Evolutionary conservation across 2,797 vertebrate species (phyloP).

Genomic region (Eremophila alpestris): DNA sequence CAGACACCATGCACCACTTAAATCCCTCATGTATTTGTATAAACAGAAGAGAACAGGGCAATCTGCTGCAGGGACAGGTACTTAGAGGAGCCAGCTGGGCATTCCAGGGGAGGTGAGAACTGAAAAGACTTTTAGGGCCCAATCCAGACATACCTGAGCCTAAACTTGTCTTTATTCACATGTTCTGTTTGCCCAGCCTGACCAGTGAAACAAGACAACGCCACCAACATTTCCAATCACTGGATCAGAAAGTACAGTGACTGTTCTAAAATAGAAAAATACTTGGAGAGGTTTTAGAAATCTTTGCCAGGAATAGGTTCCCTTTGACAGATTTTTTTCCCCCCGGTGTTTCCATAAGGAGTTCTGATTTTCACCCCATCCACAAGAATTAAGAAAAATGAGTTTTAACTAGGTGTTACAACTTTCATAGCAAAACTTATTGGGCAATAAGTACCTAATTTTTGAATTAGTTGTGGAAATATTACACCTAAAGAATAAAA

Average conservation of each 20-base stretch:
- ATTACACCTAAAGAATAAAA: background rate
- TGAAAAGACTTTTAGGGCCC: background rate
- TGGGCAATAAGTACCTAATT: background rate
- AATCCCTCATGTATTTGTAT: background rate
- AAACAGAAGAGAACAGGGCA: background rate
- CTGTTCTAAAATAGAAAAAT: background rate
- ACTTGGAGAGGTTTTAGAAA: background rate
- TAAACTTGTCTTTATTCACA: background rate
- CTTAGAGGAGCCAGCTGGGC: background rate
- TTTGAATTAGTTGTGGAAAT: background rate
- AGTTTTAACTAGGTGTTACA: background rate
- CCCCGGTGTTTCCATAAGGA: background rate
- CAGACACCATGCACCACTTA: background rate
- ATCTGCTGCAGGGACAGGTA: background rate
- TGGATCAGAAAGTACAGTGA: background rate
- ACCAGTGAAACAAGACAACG: background rate
- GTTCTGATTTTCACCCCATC: background rate
- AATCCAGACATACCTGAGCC: background rate
- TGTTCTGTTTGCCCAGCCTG: background rate
- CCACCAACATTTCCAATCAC: background rate
- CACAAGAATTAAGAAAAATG: background rate
- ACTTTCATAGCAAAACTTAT: background rate
- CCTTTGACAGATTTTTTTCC: too few species aligned
- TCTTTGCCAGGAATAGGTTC: background rate
- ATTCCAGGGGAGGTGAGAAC: background rate